phyloP scores from a whole-genome alignment of 1,140 invertebrate species.

The Temnothorax nylanderi region DNA sequence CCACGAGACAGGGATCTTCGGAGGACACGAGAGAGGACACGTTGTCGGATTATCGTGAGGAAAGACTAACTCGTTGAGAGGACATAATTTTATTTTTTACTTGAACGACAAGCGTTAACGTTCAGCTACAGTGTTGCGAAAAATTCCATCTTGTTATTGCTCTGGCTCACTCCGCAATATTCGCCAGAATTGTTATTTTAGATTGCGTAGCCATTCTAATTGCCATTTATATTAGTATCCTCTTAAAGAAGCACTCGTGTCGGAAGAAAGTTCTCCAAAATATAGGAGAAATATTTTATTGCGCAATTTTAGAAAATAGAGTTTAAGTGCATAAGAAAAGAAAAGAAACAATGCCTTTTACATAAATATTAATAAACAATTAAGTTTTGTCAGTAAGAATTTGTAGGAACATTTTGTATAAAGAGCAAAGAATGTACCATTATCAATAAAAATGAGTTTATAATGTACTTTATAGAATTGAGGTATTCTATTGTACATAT shows the following conservation, averaged over 20 bases:
- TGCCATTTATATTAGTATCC: neutral
- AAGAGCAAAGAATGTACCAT: neutral
- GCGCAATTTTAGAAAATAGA: neutral
- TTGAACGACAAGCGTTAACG: slow-evolving; percentile 7
- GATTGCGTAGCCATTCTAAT: neutral
- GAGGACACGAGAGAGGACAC: neutral
- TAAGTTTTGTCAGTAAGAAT: neutral
- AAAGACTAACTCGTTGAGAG: slow-evolving; percentile 1
- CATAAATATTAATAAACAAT: neutral
- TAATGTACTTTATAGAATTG: neutral
- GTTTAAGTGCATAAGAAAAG: neutral
- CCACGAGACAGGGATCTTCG: slow-evolving; percentile 13
- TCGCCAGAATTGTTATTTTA: slow-evolving; percentile 5
- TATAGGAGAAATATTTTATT: neutral
- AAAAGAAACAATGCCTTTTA: neutral
- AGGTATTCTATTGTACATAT: neutral
- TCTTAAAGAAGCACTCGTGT: neutral
- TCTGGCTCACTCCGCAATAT: neutral
- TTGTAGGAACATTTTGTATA: neutral
- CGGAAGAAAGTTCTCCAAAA: neutral
- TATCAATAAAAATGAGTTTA: neutral
- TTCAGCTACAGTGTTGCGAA: neutral
- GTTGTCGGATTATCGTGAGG: slow-evolving; percentile 43
- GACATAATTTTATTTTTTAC: slow-evolving; percentile 1
- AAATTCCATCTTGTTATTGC: neutral